phyloP scores from a whole-genome alignment of 2,113 vertebrate genomes.

The Anarrhichthys ocellatus region DNA sequence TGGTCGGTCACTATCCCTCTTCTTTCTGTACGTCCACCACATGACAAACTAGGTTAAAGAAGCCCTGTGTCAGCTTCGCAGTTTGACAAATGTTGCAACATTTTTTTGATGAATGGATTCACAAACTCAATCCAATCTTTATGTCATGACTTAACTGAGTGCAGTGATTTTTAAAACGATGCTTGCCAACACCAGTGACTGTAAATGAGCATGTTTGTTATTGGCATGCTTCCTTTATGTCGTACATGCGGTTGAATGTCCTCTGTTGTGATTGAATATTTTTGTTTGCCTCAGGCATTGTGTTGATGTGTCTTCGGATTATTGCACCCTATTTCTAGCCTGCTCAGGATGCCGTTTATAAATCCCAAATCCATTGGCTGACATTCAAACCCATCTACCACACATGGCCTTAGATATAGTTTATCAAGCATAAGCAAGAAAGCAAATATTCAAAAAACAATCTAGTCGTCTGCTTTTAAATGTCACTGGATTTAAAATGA shows the following conservation, averaged over 20 bases:
- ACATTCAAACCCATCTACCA: conserved; percentile 21
- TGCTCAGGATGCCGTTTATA: conserved; percentile 43
- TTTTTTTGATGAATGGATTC: conserved; percentile 12
- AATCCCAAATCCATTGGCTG: conserved; percentile 38
- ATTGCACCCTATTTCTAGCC: conserved; percentile 59
- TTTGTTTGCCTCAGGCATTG: conserved; percentile 44
- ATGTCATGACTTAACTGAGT: not conserved
- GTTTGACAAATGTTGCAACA: conserved; percentile 34
- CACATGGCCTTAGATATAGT: not conserved
- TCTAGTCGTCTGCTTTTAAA: not conserved
- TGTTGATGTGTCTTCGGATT: conserved; percentile 59
- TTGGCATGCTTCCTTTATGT: conserved; percentile 15
- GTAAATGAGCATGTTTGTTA: conserved; percentile 29
- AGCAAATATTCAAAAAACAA: not conserved
- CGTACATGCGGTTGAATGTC: conserved; percentile 30
- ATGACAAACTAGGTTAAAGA: not conserved
- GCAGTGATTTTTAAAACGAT: not conserved
- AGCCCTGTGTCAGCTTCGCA: not conserved
- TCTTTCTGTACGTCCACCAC: not conserved
- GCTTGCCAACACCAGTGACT: conserved; percentile 1
- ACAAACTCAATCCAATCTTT: not conserved
- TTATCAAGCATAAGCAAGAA: not conserved
- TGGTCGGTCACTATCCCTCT: not conserved
- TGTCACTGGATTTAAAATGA: not conserved
- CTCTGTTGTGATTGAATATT: conserved; percentile 32